phyloP scores from a whole-genome alignment of 2,888 invertebrate genomes.

The Eupeodes latifasciatus region DNA sequence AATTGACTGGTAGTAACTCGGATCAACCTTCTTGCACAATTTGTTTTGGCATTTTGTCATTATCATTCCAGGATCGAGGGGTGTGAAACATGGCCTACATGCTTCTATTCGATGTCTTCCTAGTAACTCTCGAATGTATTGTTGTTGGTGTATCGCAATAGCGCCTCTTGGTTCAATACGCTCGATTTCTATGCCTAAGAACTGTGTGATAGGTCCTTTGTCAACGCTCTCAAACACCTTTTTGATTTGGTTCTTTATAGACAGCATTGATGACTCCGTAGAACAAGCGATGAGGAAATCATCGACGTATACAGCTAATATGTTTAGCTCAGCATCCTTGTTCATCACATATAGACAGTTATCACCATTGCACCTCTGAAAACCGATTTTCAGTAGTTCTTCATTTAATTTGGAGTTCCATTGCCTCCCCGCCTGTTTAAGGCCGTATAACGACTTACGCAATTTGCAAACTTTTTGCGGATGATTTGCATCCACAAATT shows the following conservation, averaged over 20 bases:
- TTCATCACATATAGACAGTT: conserved; percentile 41
- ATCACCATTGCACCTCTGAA: conserved; percentile 25
- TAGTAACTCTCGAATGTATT: conserved; percentile 15
- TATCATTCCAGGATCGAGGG: conserved; percentile 14
- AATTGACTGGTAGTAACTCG: conserved; percentile 19
- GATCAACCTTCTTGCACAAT: conserved; percentile 15
- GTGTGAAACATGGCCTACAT: conserved; percentile 14
- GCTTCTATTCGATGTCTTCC: conserved; percentile 22
- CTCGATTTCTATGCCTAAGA: conserved; percentile 41
- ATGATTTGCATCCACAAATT: neutral
- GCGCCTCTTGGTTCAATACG: neutral
- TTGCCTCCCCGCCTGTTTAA: conserved; percentile 20
- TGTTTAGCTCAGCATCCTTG: neutral
- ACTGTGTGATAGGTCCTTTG: conserved; percentile 33
- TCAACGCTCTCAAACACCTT: conserved; percentile 30
- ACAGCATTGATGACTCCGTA: neutral
- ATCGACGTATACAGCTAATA: neutral
- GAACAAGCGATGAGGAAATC: neutral
- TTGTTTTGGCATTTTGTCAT: conserved; percentile 10
- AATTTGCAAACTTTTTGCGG: neutral
- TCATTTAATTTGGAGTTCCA: conserved; percentile 30
- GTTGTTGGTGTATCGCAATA: conserved; percentile 26
- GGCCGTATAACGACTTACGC: conserved; percentile 29
- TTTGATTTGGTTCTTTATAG: conserved; percentile 27
- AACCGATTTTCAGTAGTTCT: conserved; percentile 38